Percentiles rank a stretch among this genome's conserved stretches.
These are phyloP conservation scores for Aramus guarauna DNA, from an alignment of 2,113 vertebrate genomes.

Conservation along the genomic window DNA sequence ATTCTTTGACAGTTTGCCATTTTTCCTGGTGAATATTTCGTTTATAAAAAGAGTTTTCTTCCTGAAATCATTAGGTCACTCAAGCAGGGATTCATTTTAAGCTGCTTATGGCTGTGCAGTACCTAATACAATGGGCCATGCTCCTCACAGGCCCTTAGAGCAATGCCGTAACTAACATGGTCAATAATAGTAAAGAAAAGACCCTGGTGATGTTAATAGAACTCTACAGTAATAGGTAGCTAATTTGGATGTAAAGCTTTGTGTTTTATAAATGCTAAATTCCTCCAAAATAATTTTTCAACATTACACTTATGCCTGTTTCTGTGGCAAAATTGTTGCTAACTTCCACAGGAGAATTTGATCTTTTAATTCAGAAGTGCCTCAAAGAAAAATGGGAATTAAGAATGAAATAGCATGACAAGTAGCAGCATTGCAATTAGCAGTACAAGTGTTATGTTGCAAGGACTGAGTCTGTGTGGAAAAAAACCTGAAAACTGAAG, in stretches of 20 bases:
- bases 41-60: background rate
- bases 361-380: background rate
- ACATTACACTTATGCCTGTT: background rate
- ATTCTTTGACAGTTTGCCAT: background rate
- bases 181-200: background rate
- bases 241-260: background rate
- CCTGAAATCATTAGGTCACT: background rate
- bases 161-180: background rate
- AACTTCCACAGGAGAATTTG: background rate
- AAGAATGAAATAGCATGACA: background rate
- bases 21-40: background rate
- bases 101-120: background rate
- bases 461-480: background rate
- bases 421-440: background rate
- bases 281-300: background rate
- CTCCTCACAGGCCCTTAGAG: background rate
- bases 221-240: background rate
- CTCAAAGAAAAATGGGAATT: background rate
- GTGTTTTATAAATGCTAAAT: background rate
- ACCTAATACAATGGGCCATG: background rate
- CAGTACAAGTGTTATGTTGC: background rate
- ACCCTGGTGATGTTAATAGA: background rate
- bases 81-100: background rate
- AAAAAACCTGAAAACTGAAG: background rate
- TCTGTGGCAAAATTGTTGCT: background rate